Evolutionary conservation across 2,113 vertebrate genomes (phyloP), one percentile per base, ranked within the genome.

Genomic region (Zeus faber): DNA sequence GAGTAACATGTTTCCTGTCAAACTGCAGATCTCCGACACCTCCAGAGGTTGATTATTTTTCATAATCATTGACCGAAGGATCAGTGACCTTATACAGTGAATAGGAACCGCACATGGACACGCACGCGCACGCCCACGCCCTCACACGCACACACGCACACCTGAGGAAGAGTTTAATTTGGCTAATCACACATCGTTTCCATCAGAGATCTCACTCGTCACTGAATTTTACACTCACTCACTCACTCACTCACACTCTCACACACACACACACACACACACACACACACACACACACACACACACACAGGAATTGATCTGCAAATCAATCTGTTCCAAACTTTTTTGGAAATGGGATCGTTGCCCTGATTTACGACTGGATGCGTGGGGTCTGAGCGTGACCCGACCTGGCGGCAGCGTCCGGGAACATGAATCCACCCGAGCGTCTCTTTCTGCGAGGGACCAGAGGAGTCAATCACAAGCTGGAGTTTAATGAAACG

Each of bases 261-360:
- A 40, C 37, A 45, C 43, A 22, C 21, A 13, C 43, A 21, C 20
- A 23, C 20, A 16, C 45, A 26, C 45, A 16, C 21, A 16, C 45
- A 26, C 45, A 26, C 45, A 47, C 45, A 47, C 45, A 47, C 22
- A 24, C 23, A 47, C 45, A 47, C 21, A 24, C 21, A 47, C 13
- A 25, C 43, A 45, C 20, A 45, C 43, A 45, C 43, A 45, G 18
- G 6, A 10, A 3, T 45, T 63, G 60, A 72, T 65, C 54, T n/a
- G 14, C 40, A 10, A 58, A 65, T 65, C 40, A 48, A 76, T 67
- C 18, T 11, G 37, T 33, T 37, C 46, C 8, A 9, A 53, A 49
- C 57, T 63, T 57, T 58, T 46, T 59, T 45, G 23, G 23, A 37
- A 49, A 43, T 49, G n/a, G 17, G 45, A 39, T 27, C n/a, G 39